Percentiles rank a stretch among this genome's conserved stretches.
phyloP scores from a whole-genome alignment of 2,888 invertebrate genomes.

The Gymnocheta viridis region DNA sequence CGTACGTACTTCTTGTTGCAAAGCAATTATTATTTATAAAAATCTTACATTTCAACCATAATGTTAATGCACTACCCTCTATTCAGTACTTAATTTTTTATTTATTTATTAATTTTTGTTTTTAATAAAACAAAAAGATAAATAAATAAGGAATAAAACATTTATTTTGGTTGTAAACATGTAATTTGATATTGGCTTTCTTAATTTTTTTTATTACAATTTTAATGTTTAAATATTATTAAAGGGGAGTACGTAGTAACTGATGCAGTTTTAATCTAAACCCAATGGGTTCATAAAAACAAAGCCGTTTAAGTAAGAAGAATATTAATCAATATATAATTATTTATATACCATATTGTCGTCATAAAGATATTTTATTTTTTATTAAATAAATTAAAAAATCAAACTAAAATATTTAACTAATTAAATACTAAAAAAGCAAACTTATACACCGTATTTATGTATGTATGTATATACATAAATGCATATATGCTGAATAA shows the following conservation, averaged over 20 bases:
- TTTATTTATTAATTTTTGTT: conserved; percentile 20
- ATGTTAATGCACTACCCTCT: conserved; percentile 5
- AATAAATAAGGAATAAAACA: conserved; percentile 7
- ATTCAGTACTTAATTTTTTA: conserved; percentile 46
- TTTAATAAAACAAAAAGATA: neutral
- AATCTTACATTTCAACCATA: neutral
- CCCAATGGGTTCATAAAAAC: conserved; percentile 82
- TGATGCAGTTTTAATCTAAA: conserved; percentile 80
- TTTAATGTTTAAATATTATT: neutral
- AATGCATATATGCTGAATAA: conserved; percentile 56
- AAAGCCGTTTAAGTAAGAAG: conserved; percentile 72
- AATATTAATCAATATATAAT: conserved; percentile 41
- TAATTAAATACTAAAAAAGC: conserved; percentile 48
- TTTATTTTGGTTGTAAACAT: conserved; percentile 18
- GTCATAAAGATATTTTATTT: conserved; percentile 52
- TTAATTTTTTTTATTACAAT: conserved; percentile 9
- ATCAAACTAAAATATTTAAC: conserved; percentile 62
- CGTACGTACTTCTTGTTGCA: conserved; percentile 41
- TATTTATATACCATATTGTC: conserved; percentile 54
- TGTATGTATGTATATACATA: conserved; percentile 70
- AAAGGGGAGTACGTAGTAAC: conserved; percentile 75
- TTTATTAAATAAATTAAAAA: conserved; percentile 59
- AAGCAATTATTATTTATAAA: conserved; percentile 15
- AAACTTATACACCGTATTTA: conserved; percentile 71
- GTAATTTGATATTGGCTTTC: neutral